Base-by-base conservation (phyloP, 1,140 invertebrate genomes). In the Hypothenemus hampei region DNA sequence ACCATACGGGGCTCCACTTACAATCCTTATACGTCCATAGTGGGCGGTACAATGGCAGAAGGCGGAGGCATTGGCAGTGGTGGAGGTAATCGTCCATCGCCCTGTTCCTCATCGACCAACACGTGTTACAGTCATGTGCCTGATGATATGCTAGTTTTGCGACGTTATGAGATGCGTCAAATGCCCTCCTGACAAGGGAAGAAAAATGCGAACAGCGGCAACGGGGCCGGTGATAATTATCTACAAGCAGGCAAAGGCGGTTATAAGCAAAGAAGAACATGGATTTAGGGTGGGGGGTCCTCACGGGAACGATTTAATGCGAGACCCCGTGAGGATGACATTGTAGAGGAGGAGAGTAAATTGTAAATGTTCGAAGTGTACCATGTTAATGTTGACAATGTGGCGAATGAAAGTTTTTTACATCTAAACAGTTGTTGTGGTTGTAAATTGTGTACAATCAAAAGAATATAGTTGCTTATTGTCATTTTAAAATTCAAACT, bases 121-220 rank as follows among this genome's bases (percentile, higher is more conserved):
- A 66, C 65, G 3, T 65, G 51, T 47, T 66, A 65, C 46, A 63
- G 63, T 20, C 64, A 66, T 26, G 56, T 66, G 15, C 60, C 59
- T 7, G 65, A 66, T 41, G 65, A 63, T 22, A 40, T 50, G n/a
- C n/a, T n/a, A 20, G 43, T 43, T 39, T 35, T 21, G 19, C 29
- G 39, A 26, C 36, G 45, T 13, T 56, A 53, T 7, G 62, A 65
- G 26, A 35, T 65, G 49, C 48, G 57, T 11, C 55, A 58, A n/a
- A 26, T 60, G 3, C n/a, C n/a, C n/a, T 65, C 63, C 56, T 61
- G 62, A 64, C 64, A 61, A 11, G 29, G 45, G 22, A 13, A 36
- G 11, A 36, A 24, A 10, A 6, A 21, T 4, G 51, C 29, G 20
- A 36, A 10, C 4, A 35, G 16, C 22, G 24, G 48, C 3, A 49